phyloP scores from a whole-genome alignment of 2,888 invertebrate genomes.

The Syrista parreyssii region DNA sequence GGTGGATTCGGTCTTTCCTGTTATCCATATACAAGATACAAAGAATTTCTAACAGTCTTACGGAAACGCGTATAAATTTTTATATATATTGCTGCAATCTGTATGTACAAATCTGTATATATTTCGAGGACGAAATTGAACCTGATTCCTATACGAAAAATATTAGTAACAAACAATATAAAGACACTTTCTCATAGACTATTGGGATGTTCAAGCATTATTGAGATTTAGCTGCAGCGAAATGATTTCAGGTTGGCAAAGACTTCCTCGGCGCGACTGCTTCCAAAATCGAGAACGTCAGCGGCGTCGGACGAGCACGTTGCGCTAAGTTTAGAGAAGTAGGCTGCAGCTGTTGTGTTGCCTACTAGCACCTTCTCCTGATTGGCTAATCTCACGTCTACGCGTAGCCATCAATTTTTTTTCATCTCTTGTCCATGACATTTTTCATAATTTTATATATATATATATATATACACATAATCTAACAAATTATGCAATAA shows the following conservation, averaged over 20 bases:
- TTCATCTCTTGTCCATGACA: background rate
- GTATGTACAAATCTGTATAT: too few relatives aligned
- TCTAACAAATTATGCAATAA: too few relatives aligned
- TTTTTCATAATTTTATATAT: background rate
- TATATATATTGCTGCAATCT: too few relatives aligned
- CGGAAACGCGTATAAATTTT: background rate
- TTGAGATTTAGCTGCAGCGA: background rate
- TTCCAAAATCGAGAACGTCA: background rate
- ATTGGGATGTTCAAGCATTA: background rate
- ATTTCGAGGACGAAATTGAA: background rate
- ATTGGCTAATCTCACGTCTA: conserved; percentile 1
- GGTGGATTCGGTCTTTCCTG: background rate
- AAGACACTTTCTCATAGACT: background rate
- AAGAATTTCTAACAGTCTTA: background rate
- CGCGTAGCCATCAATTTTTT: background rate
- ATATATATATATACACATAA: too few relatives aligned
- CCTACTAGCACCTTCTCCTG: conserved; percentile 15
- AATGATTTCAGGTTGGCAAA: background rate
- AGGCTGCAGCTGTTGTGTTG: conserved; percentile 54
- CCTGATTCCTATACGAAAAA: background rate
- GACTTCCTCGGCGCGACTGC: background rate
- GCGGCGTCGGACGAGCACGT: conserved; percentile 13
- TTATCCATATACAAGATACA: background rate
- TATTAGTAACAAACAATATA: background rate
- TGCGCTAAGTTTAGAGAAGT: conserved; percentile 56